Percentiles rank a stretch among this genome's conserved stretches.
Conservation (phyloP, 2,888 invertebrate species). For the Corbicula japonica region DNA sequence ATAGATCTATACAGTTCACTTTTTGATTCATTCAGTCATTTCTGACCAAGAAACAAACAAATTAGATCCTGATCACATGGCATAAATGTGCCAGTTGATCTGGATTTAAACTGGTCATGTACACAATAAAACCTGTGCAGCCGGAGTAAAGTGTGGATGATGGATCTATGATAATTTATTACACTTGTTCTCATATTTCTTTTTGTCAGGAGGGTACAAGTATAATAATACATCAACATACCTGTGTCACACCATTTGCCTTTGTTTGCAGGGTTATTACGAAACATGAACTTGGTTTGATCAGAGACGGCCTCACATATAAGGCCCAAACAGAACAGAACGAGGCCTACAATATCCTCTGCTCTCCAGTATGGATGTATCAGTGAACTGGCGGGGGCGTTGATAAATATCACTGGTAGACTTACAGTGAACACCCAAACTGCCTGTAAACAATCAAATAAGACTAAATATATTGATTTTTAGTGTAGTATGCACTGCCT, state of each 20-base stretch:
- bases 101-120: too few relatives aligned
- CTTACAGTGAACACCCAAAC: conserved; percentile 97
- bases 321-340: conserved; percentile 94
- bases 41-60: too few relatives aligned
- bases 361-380: conserved; percentile 88
- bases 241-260: conserved; percentile 97
- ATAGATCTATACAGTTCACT: too few relatives aligned
- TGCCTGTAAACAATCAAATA: conserved; percentile 83
- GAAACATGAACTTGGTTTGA: conserved; percentile 96
- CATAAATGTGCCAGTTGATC: too few relatives aligned
- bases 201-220: too few relatives aligned
- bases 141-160: too few relatives aligned
- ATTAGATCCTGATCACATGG: too few relatives aligned
- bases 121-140: too few relatives aligned
- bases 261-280: conserved; percentile 95
- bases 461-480: too few relatives aligned
- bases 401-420: conserved; percentile 95
- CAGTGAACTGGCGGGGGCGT: conserved; percentile 73
- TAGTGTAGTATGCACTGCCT: too few relatives aligned
- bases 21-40: too few relatives aligned
- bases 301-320: conserved; percentile 96
- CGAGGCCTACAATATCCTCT: conserved; percentile 94
- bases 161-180: neutral
- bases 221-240: conserved; percentile 84
- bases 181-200: neutral